A percentile compares a stretch with the other conserved stretches of the same genome.
phyloP scores from a whole-genome alignment of 2,888 invertebrate genomes.

The Gandaritis pyraliata region DNA sequence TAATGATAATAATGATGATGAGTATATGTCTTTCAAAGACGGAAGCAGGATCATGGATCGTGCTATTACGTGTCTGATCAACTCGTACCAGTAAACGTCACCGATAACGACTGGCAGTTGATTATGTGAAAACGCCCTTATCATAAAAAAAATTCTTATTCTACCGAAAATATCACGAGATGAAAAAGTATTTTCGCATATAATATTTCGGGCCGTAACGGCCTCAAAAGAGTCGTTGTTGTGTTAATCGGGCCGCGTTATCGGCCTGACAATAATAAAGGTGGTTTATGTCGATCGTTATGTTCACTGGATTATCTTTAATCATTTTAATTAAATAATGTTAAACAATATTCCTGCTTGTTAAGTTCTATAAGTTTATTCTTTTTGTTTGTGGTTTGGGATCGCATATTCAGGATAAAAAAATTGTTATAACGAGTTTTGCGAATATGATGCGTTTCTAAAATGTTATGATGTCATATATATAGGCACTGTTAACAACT shows the following conservation, averaged over 20 bases:
- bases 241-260: constrained; percentile 49
- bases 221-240: constrained; percentile 47
- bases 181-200: constrained; percentile 51
- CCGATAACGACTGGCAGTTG: neutral
- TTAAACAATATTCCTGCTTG: constrained; percentile 13
- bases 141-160: constrained; percentile 52
- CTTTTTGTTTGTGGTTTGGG: neutral
- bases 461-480: too few relatives aligned
- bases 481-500: too few relatives aligned
- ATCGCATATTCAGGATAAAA: neutral
- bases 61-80: too few relatives aligned
- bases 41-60: too few relatives aligned
- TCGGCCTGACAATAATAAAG: constrained; percentile 40
- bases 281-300: constrained; percentile 38
- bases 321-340: constrained; percentile 33
- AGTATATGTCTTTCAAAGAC: too few relatives aligned
- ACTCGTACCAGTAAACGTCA: neutral
- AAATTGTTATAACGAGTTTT: neutral
- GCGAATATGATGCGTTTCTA: too few relatives aligned
- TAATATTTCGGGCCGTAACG: constrained; percentile 43
- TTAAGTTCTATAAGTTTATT: neutral
- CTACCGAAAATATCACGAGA: constrained; percentile 56
- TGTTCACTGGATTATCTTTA: constrained; percentile 32
- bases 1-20: too few relatives aligned
- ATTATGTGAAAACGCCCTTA: constrained; percentile 36